These are phyloP conservation scores for Euwallacea similis DNA, from an alignment of 1,140 invertebrate species.

Conservation along the genomic window DNA sequence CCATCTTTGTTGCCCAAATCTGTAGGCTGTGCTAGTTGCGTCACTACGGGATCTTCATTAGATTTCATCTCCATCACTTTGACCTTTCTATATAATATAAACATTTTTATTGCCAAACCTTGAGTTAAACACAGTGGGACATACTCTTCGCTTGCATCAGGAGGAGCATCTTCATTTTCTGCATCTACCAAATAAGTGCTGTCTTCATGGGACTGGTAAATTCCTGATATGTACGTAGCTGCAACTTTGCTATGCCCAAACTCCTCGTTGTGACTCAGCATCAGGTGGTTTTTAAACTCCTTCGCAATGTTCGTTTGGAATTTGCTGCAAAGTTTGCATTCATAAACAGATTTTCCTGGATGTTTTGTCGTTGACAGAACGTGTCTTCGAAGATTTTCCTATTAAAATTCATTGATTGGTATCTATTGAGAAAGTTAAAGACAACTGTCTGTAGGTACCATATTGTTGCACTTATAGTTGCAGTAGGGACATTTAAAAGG, in stretches of 20 bases:
- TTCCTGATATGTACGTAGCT: constrained; percentile 55
- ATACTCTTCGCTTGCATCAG: neutral
- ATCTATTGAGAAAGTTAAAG: neutral
- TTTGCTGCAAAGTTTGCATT: constrained; percentile 65
- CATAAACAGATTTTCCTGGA: constrained; percentile 74
- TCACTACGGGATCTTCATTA: constrained; percentile 38
- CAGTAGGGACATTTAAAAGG: constrained; percentile 87
- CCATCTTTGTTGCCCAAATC: constrained; percentile 29
- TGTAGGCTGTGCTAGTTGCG: constrained; percentile 10
- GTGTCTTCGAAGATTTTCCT: constrained; percentile 88
- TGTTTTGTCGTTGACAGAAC: constrained; percentile 78
- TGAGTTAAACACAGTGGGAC: constrained; percentile 8
- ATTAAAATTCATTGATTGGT: constrained; percentile 40
- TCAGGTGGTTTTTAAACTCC: constrained; percentile 68
- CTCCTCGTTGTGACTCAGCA: constrained; percentile 59
- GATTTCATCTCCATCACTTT: constrained; percentile 29
- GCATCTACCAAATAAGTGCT: constrained; percentile 35
- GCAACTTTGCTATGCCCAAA: constrained; percentile 55
- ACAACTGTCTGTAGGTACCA: constrained; percentile 55
- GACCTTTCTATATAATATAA: no score
- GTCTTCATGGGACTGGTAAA: constrained; percentile 55
- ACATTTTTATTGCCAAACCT: neutral
- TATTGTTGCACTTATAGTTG: constrained; percentile 73
- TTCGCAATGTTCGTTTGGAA: constrained; percentile 67
- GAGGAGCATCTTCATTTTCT: constrained; percentile 9